Percentiles rank a stretch among this genome's conserved stretches.
Conservation (phyloP, 92 coral and sea anemone genomes). For the Isaurus tuberculatus region DNA sequence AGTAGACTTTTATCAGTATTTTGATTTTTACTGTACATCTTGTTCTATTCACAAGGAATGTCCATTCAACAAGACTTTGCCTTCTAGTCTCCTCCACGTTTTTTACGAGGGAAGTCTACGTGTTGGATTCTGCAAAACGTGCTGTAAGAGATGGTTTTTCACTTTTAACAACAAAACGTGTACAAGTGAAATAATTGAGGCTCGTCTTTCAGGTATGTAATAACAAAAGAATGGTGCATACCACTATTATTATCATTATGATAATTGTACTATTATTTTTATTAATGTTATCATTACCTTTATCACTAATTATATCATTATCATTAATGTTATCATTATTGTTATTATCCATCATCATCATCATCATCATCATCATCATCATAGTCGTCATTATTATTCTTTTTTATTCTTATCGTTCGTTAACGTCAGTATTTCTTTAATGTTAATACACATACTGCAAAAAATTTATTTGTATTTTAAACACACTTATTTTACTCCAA, state of each 20-base stretch:
- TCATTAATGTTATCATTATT: background rate
- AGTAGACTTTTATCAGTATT: no score
- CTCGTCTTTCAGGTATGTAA: slow-evolving; percentile 53
- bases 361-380: no score
- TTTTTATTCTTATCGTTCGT: no score
- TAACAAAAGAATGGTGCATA: background rate
- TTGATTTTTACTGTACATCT: background rate
- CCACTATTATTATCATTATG: background rate
- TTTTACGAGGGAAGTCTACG: slow-evolving; percentile 84
- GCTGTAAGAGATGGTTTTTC: slow-evolving; percentile 87
- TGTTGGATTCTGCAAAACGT: slow-evolving; percentile 73
- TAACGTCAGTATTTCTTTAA: no score
- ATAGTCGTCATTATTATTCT: background rate
- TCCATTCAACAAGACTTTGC: slow-evolving; percentile 56
- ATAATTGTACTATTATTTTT: background rate
- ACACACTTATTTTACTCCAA: background rate
- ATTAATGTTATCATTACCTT: no score
- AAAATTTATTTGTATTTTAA: no score
- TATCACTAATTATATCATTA: no score
- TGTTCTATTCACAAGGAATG: slow-evolving; percentile 63
- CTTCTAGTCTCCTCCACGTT: slow-evolving; percentile 66
- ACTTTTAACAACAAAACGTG: slow-evolving; percentile 69
- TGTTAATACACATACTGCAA: no score
- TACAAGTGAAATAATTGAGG: slow-evolving; percentile 61
- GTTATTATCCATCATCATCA: no score